These are phyloP conservation scores for Cynodonichthys magdalenae DNA, from an alignment of 2,797 vertebrate genomes.

Conservation along the genomic window DNA sequence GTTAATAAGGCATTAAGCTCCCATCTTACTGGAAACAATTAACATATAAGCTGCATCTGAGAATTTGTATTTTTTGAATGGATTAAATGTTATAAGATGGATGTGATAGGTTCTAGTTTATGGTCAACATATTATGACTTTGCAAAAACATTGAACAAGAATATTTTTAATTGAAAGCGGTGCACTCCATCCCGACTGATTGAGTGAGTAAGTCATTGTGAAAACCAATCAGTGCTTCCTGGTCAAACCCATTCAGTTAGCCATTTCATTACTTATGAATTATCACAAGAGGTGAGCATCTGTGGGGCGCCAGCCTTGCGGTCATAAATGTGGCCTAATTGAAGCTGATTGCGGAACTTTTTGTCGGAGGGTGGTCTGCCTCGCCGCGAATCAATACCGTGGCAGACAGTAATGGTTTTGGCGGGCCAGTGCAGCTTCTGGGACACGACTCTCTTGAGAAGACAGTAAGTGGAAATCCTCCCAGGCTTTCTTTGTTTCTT, in stretches of 20 bases:
- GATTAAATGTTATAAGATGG: no score
- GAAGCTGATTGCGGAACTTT: constrained; percentile 56
- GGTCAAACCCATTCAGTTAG: constrained; percentile 26
- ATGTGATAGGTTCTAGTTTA: no score
- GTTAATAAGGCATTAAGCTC: constrained; percentile 33
- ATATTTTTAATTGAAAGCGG: no score
- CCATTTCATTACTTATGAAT: constrained; percentile 49
- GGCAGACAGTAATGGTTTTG: constrained; percentile 29
- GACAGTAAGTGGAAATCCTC: constrained; percentile 34
- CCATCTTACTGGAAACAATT: constrained; percentile 14
- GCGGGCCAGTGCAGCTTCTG: background rate
- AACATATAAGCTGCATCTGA: background rate
- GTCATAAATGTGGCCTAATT: constrained; percentile 69
- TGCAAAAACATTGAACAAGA: no score
- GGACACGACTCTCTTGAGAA: constrained; percentile 39
- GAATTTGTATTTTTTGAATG: no score
- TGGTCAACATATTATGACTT: no score
- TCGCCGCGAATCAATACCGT: constrained; percentile 44
- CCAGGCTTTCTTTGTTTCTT: constrained; percentile 29
- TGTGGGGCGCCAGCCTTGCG: constrained; percentile 26
- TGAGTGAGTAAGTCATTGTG: background rate
- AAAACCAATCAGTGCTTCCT: constrained; percentile 8
- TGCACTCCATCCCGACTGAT: no score
- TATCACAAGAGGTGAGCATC: constrained; percentile 40
- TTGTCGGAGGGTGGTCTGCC: constrained; percentile 37